Evolutionary conservation across 2,113 vertebrate genomes (phyloP).

Genomic region (Ia io): DNA sequence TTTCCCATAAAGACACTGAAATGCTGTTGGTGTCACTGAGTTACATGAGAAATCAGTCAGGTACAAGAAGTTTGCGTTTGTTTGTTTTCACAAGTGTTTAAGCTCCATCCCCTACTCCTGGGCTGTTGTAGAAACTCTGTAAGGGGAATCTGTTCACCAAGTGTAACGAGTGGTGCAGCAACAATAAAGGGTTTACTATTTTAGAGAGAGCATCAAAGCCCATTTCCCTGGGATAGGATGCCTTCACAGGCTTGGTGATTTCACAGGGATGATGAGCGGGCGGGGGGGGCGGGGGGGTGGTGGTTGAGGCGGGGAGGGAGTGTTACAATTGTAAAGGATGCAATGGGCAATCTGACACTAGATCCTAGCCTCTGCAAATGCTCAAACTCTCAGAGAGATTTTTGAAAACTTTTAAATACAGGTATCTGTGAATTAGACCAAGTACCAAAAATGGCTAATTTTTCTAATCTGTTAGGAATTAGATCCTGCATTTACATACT

Average conservation of each 20-base stretch:
- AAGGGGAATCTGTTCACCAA: background rate
- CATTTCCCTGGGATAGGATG: background rate
- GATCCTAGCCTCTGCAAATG: background rate
- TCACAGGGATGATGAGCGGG: background rate
- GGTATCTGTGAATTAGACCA: background rate
- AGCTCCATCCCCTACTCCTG: background rate
- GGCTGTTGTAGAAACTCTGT: background rate
- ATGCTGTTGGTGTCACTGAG: background rate
- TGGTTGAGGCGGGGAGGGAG: no score
- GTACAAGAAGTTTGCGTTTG: background rate
- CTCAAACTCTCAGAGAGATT: background rate
- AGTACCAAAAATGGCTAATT: background rate
- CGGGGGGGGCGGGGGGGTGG: no score
- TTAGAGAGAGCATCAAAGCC: background rate
- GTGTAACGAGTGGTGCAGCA: background rate
- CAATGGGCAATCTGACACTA: background rate
- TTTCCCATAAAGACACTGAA: background rate
- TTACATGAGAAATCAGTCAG: background rate
- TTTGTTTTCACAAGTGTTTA: background rate
- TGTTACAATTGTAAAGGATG: background rate
- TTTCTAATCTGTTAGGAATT: background rate
- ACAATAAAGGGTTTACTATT: background rate
- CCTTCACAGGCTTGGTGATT: background rate
- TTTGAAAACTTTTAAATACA: background rate
- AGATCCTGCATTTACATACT: background rate